A percentile compares a stretch with the other conserved stretches of the same genome.
Conservation (phyloP, 2,113 vertebrate species). For the Anser brachyrhynchus region DNA sequence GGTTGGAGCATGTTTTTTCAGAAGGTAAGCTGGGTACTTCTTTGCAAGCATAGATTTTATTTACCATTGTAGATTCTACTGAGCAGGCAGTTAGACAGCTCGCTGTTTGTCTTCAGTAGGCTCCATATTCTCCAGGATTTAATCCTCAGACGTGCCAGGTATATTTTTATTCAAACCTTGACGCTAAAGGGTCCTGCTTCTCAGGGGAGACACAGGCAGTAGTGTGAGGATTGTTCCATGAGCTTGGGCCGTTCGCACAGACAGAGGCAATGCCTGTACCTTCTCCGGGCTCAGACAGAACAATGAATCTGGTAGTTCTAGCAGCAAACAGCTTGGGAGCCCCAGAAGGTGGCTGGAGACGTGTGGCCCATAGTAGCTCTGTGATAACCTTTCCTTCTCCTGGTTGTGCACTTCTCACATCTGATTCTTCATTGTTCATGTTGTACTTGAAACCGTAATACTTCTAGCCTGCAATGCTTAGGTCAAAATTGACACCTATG, state of each 20-base stretch:
- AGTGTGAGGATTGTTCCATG: neutral
- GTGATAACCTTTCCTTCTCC: neutral
- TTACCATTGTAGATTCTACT: neutral
- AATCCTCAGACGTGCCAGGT: neutral
- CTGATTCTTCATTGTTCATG: neutral
- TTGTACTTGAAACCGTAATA: neutral
- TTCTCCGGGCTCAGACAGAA: neutral
- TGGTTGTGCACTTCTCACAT: neutral
- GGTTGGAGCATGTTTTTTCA: neutral
- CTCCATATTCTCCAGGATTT: neutral
- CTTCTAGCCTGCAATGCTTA: neutral
- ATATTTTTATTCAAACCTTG: neutral
- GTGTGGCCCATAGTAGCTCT: neutral
- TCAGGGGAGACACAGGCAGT: rapidly evolving
- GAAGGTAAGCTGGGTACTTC: neutral
- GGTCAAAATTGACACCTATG: neutral
- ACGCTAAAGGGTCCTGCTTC: neutral
- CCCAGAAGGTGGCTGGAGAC: neutral
- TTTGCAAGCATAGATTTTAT: neutral
- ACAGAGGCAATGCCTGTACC: neutral
- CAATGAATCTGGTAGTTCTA: neutral
- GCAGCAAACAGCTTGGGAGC: neutral
- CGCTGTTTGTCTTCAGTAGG: neutral
- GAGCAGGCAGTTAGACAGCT: neutral
- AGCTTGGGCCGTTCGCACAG: neutral